These are phyloP conservation scores for Cheilosia pagana DNA, from an alignment of 2,888 invertebrate genomes.

Conservation along the genomic window DNA sequence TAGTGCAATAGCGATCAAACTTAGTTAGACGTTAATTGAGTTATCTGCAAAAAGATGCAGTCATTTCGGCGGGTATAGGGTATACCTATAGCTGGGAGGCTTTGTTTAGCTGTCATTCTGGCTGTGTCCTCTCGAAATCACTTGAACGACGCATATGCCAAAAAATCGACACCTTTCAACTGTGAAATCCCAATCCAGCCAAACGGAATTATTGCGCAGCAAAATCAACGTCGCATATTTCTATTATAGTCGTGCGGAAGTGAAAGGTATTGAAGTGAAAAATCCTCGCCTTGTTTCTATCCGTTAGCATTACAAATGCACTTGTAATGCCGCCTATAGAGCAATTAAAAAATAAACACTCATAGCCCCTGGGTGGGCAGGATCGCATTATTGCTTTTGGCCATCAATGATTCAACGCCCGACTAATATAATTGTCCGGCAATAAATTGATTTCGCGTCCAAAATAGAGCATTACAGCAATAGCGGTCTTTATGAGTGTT, in stretches of 20 bases:
- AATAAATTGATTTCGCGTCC: slow-evolving; percentile 1
- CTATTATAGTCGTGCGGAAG: background rate
- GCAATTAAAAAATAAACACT: slow-evolving; percentile 17
- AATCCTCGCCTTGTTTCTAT: slow-evolving; percentile 13
- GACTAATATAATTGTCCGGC: slow-evolving; percentile 15
- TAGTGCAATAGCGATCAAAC: slow-evolving; percentile 42
- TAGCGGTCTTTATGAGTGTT: background rate
- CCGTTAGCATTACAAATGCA: slow-evolving; percentile 19
- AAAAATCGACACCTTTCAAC: background rate
- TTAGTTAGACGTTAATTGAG: slow-evolving; percentile 44
- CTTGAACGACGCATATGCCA: too few species aligned
- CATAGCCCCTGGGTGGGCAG: background rate
- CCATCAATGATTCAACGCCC: slow-evolving; percentile 19
- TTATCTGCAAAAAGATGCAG: slow-evolving; percentile 40
- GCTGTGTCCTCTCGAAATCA: background rate
- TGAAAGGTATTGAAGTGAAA: background rate
- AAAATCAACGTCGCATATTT: background rate
- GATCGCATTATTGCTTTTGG: background rate
- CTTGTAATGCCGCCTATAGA: background rate
- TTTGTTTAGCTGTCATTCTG: background rate
- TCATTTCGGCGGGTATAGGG: slow-evolving; percentile 20
- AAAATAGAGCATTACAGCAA: slow-evolving; percentile 7
- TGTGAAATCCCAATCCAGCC: background rate
- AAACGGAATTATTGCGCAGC: background rate
- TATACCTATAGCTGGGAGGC: slow-evolving; percentile 1